Percentiles rank a stretch among this genome's conserved stretches.
Evolutionary conservation across 2,888 invertebrate species (phyloP).

Genomic region (Zygogramma bicolorata): DNA sequence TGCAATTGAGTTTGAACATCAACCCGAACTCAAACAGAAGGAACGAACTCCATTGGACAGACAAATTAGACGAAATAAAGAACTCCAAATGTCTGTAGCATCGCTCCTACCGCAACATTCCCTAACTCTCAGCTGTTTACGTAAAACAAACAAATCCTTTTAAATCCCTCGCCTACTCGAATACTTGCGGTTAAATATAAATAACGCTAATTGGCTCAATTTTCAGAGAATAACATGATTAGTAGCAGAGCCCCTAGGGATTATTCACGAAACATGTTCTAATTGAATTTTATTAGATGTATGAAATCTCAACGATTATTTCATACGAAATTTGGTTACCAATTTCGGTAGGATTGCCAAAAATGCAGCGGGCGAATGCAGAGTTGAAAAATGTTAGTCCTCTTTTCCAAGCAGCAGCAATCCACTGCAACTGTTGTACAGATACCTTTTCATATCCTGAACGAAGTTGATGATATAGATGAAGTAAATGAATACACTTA

Average conservation of each 20-base stretch:
- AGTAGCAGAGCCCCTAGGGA: neutral
- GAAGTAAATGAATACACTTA: too few relatives aligned
- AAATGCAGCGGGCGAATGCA: too few relatives aligned
- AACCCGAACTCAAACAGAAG: too few relatives aligned
- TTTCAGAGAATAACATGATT: conserved; percentile 6
- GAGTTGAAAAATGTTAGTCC: too few relatives aligned
- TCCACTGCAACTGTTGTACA: too few relatives aligned
- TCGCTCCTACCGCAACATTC: neutral
- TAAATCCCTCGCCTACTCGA: neutral
- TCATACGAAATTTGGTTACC: too few relatives aligned
- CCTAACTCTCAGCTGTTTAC: neutral
- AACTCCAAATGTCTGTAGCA: neutral
- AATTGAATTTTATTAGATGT: neutral
- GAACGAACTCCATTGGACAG: neutral
- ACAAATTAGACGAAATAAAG: neutral
- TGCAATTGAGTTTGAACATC: too few relatives aligned
- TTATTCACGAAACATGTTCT: neutral
- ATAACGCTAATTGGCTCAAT: conserved; percentile 1
- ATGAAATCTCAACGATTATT: neutral
- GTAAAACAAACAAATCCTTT: neutral
- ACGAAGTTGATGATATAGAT: too few relatives aligned
- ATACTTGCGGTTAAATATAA: neutral
- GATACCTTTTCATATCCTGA: too few relatives aligned
- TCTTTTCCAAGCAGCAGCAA: too few relatives aligned
- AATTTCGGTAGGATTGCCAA: too few relatives aligned